Evolutionary conservation across 2,888 invertebrate species (phyloP), one percentile per base, ranked within the genome.

Genomic region (Entomobrya proxima): DNA sequence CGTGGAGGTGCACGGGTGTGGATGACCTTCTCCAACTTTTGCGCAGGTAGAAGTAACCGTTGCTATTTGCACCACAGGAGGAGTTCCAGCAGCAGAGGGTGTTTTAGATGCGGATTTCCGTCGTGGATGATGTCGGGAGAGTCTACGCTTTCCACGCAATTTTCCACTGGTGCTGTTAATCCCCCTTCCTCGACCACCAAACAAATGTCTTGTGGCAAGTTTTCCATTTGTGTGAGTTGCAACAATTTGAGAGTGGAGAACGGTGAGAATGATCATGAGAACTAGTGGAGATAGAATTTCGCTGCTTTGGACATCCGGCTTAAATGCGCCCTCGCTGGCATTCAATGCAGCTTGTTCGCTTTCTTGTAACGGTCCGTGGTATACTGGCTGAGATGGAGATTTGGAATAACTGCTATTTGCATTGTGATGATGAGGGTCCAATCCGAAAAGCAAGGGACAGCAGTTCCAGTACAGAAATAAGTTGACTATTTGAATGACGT

Each of bases 191-290:
- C 69, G 76, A 32, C 82, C 61, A 35, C 72, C 74, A 27, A 37
- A 72, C 7, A 82, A 61, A 5, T 24, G 30, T 27, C 79, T 52
- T 7, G 44, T 67, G 32, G 27, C 11, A 27, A 69, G 32, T 13
- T 74, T 81, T 24, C 72, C 84, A 21, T 64, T 77, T 15, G 81
- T 81, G 90, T 94, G 93, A 6, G 95, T 95, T 1, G 95, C 94
- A 9, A 95, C 95, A 90, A 96, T 96, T 92, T 96, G 96, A 0
- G 96, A 96, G 91, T 96, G 96, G 87, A 96, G 94, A 79, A 95
- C 92, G 89, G 95, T 95, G 86, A 96, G 92, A 74, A 95, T 93
- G 91, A 96, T 92, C 93, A 96, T 95, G 92, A 96, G 93, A 72
- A 94, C 92, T 88, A 94, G 92, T 4, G 96, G 96, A 90, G 95